Evolutionary conservation across 1,140 invertebrate species (phyloP).

Genomic region (Drosophila oshimai): DNA sequence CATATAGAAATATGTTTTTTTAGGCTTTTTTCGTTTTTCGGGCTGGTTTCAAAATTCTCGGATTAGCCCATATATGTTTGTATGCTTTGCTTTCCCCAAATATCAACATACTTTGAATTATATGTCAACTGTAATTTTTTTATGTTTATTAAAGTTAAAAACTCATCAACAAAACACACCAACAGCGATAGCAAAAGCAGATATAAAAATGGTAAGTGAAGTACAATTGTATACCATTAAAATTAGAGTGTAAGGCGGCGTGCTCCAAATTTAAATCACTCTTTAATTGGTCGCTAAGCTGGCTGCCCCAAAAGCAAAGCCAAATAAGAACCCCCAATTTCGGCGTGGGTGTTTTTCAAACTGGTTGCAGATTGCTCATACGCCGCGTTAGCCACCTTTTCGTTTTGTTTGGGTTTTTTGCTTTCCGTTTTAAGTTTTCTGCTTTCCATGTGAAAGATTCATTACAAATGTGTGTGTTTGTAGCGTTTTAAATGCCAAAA

Average conservation of each 20-base stretch:
- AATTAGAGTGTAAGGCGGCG: neutral
- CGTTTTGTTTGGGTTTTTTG: conserved; percentile 27
- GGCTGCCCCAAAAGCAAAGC: conserved; percentile 5
- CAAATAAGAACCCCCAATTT: neutral
- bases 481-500: conserved; percentile 39
- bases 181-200: neutral
- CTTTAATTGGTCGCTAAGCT: conserved; percentile 46
- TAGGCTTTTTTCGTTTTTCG: neutral
- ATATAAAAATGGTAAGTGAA: conserved; percentile 59
- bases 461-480: conserved; percentile 50
- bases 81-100: neutral
- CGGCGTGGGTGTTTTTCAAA: conserved; percentile 61
- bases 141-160: neutral
- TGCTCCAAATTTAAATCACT: conserved; percentile 32
- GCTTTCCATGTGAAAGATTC: conserved; percentile 49
- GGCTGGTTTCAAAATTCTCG: too few species aligned
- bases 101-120: neutral
- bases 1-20: neutral
- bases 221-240: neutral
- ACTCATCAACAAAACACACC: conserved; percentile 2
- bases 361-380: conserved; percentile 71
- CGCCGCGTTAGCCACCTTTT: conserved; percentile 42
- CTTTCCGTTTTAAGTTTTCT: conserved; percentile 9
- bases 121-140: neutral
- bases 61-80: too few species aligned